phyloP scores from a whole-genome alignment of 1,140 invertebrate genomes.

The Meloidogyne floridensis region DNA sequence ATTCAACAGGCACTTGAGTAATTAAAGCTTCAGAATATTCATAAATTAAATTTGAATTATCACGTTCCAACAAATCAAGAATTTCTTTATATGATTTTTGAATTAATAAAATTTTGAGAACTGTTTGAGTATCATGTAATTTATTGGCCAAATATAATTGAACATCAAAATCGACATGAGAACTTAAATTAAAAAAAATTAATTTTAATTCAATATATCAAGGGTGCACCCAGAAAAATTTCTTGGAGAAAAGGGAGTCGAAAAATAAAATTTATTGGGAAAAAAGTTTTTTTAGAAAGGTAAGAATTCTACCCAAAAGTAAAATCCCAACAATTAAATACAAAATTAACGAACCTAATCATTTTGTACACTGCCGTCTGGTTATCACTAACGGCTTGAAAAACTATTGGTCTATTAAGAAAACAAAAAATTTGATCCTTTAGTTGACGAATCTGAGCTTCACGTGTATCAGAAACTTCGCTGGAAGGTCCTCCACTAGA shows the following conservation, averaged over 20 bases:
- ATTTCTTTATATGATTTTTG: conserved; percentile 39
- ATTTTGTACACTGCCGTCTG: conserved; percentile 43
- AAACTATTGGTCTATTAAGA: conserved; percentile 38
- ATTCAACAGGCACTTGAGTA: conserved; percentile 26
- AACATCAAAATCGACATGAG: conserved; percentile 51
- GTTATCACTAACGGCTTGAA: conserved; percentile 42
- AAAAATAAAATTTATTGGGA: no score
- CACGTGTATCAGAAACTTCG: not conserved
- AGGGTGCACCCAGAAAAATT: no score
- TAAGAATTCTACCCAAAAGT: no score
- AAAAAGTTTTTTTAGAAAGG: not conserved
- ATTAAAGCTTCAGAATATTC: conserved; percentile 49
- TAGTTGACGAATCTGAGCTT: conserved; percentile 31
- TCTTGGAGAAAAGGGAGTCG: no score
- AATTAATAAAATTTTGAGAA: conserved; percentile 44
- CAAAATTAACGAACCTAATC: conserved; percentile 24
- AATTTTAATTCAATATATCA: not conserved
- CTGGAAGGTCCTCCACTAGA: not conserved
- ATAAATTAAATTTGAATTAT: conserved; percentile 40
- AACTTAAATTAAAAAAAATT: not conserved
- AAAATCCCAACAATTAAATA: no score
- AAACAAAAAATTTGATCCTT: conserved; percentile 44
- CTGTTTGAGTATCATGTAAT: conserved; percentile 43
- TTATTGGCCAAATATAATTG: conserved; percentile 43
- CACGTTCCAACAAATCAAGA: conserved; percentile 30